Conservation (phyloP, 2,113 vertebrate genomes). For the Urocitellus parryii region DNA sequence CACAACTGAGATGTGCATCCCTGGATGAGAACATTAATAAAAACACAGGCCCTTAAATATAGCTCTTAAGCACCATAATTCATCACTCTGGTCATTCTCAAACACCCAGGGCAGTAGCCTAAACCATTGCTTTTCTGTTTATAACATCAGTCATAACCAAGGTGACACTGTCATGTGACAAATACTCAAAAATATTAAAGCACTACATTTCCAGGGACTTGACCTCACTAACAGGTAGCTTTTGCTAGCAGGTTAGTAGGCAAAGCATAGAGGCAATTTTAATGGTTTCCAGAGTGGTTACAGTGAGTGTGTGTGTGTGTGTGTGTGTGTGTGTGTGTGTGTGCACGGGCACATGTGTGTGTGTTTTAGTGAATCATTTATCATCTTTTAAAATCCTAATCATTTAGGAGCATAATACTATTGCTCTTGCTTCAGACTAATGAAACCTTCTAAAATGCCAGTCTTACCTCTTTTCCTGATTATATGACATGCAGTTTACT, state of each 20-base stretch:
- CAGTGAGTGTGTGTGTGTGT: no score
- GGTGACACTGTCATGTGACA: not conserved
- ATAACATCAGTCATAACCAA: not conserved
- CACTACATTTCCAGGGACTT: not conserved
- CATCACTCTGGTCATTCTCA: not conserved
- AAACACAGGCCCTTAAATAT: not conserved
- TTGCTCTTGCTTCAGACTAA: no score
- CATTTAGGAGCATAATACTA: no score
- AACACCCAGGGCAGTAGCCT: not conserved
- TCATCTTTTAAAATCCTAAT: not conserved
- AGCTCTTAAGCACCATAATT: not conserved
- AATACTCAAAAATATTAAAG: not conserved
- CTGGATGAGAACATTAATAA: not conserved
- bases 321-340: no score
- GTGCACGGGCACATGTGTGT: no score
- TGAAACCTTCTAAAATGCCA: no score
- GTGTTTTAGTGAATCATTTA: not conserved
- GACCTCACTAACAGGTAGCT: not conserved
- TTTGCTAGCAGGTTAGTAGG: not conserved
- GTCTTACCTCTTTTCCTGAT: no score
- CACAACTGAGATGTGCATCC: not conserved
- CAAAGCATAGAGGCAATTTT: not conserved
- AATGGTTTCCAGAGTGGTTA: not conserved
- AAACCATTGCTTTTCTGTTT: not conserved
- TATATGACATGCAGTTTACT: no score